Percentiles rank a stretch among this genome's conserved stretches.
Evolutionary conservation across 2,888 invertebrate genomes (phyloP).

Genomic region (Caenorhabditis zanzibari): DNA sequence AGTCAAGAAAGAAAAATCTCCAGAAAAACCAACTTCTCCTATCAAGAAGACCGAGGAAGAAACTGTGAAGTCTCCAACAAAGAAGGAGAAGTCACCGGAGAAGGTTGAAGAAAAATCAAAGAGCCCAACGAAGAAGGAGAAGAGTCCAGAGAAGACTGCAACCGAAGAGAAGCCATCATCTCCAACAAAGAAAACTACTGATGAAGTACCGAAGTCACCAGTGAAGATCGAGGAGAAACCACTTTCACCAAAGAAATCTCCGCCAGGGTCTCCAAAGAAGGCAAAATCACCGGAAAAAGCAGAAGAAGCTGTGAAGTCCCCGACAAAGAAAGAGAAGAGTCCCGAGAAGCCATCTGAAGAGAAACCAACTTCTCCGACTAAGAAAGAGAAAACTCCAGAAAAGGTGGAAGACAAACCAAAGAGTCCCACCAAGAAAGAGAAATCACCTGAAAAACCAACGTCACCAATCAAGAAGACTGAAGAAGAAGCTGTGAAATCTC

Average conservation of each 20-base stretch:
- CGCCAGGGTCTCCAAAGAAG: slow-evolving; percentile 34
- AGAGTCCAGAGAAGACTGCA: slow-evolving; percentile 36
- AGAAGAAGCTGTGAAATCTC: slow-evolving; percentile 13
- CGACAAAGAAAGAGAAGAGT: slow-evolving; percentile 13
- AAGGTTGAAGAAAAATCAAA: slow-evolving; percentile 24
- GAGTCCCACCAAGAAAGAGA: slow-evolving; percentile 53
- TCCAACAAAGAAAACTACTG: slow-evolving; percentile 32
- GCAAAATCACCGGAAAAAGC: slow-evolving; percentile 34
- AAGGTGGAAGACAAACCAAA: slow-evolving; percentile 22
- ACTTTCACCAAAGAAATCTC: slow-evolving; percentile 36
- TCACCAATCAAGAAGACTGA: slow-evolving; percentile 46
- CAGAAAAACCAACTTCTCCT: slow-evolving; percentile 45
- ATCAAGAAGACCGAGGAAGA: slow-evolving; percentile 27
- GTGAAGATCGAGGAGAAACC: slow-evolving; percentile 16
- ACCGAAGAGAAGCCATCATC: slow-evolving; percentile 23
- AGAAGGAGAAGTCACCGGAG: slow-evolving; percentile 52
- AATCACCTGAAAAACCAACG: slow-evolving; percentile 36
- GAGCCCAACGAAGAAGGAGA: slow-evolving; percentile 55
- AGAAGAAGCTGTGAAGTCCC: slow-evolving; percentile 16
- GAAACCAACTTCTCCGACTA: slow-evolving; percentile 1
- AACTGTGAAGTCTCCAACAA: slow-evolving; percentile 31
- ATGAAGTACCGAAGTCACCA: slow-evolving; percentile 14
- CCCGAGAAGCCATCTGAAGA: slow-evolving; percentile 24
- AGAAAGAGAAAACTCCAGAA: slow-evolving; percentile 35
- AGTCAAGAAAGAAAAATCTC: slow-evolving; percentile 53